Percentiles rank a stretch among this genome's conserved stretches.
Conservation (phyloP, 2,888 invertebrate species). For the Zygaena filipendulae region DNA sequence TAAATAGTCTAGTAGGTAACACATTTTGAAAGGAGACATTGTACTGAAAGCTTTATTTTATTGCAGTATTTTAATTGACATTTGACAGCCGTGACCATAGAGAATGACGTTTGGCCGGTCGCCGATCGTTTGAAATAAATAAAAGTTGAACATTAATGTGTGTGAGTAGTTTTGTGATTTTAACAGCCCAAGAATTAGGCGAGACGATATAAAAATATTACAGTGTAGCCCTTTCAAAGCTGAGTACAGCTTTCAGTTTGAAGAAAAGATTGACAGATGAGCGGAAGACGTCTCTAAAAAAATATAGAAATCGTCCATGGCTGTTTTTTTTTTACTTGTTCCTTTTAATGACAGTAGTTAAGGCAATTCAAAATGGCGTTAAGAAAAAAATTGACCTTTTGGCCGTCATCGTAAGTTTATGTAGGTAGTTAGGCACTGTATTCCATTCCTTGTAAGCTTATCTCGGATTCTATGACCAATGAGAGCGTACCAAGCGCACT, state of each 20-base stretch:
- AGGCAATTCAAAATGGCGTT: too few relatives aligned
- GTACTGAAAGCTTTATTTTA: slow-evolving; percentile 21
- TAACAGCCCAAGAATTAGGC: slow-evolving; percentile 24
- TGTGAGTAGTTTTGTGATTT: slow-evolving; percentile 16
- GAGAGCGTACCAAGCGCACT: too few relatives aligned
- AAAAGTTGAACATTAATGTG: slow-evolving; percentile 14
- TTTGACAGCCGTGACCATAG: slow-evolving; percentile 21
- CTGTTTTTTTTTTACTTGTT: too few relatives aligned
- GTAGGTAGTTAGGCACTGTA: too few relatives aligned
- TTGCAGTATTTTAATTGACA: slow-evolving; percentile 21
- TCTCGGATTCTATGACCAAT: too few relatives aligned
- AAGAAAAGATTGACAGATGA: slow-evolving; percentile 23
- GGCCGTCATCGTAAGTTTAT: too few relatives aligned
- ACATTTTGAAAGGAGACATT: slow-evolving; percentile 22
- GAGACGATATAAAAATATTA: slow-evolving; percentile 25
- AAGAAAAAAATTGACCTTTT: too few relatives aligned
- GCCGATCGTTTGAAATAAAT: slow-evolving; percentile 21
- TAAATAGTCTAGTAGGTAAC: too few relatives aligned
- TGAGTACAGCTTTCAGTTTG: slow-evolving; percentile 7
- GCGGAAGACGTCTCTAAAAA: too few relatives aligned
- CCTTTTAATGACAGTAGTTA: too few relatives aligned
- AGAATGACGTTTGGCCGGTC: slow-evolving; percentile 15
- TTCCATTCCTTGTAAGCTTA: too few relatives aligned
- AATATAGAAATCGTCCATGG: too few relatives aligned
- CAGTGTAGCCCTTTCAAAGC: slow-evolving; percentile 22